Evolutionary conservation across 2,113 vertebrate genomes (phyloP).

Genomic region (Chaetura pelagica): DNA sequence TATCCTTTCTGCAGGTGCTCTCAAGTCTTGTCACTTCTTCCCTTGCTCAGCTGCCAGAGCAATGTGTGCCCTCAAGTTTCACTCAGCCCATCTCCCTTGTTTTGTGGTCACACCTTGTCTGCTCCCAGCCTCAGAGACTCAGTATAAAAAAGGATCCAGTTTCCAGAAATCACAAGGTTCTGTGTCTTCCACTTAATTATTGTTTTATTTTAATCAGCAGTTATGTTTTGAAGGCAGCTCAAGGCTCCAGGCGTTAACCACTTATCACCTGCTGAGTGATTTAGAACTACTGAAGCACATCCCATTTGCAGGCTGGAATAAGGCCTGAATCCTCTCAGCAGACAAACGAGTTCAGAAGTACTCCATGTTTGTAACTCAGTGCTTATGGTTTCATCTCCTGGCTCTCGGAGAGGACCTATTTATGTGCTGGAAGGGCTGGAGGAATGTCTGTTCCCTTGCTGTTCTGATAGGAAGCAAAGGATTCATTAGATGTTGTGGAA

Average conservation of each 20-base stretch:
- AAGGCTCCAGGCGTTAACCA: slow-evolving; percentile 27
- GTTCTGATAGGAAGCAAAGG: not conserved
- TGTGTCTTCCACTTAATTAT: slow-evolving; percentile 51
- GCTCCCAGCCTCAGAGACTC: not conserved
- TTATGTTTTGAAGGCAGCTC: slow-evolving; percentile 52
- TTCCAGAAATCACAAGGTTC: slow-evolving; percentile 41
- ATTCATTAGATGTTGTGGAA: slow-evolving; percentile 14
- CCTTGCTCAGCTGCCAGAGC: not conserved
- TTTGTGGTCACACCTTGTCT: not conserved
- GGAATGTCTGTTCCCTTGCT: not conserved
- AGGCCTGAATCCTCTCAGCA: slow-evolving; percentile 11
- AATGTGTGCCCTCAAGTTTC: not conserved
- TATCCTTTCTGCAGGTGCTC: not conserved
- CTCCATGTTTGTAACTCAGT: not conserved
- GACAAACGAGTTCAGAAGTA: slow-evolving; percentile 32
- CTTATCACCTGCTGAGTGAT: slow-evolving; percentile 49
- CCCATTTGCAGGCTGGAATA: not conserved
- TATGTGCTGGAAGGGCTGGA: not conserved
- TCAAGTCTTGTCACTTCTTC: not conserved
- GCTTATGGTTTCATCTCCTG: not conserved
- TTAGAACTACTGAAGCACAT: slow-evolving; percentile 32
- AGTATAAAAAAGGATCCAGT: not conserved
- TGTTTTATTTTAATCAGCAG: slow-evolving; percentile 66
- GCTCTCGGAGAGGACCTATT: not conserved
- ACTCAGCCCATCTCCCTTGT: not conserved